Conservation (phyloP, 2,113 vertebrate genomes). For the Malurus cyaneus region DNA sequence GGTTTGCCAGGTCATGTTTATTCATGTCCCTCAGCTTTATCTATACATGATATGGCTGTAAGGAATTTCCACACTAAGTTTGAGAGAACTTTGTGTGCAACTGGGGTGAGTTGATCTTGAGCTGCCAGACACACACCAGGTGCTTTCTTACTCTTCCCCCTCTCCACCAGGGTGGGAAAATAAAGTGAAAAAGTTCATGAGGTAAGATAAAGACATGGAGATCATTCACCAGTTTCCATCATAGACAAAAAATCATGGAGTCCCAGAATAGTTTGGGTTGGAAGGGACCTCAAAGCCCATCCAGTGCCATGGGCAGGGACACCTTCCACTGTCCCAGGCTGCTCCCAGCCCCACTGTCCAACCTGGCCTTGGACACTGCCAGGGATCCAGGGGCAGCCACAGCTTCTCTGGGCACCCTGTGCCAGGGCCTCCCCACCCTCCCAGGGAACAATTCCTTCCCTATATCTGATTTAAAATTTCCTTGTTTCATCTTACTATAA, state of each 20-base stretch:
- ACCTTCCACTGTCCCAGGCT: fast-evolving
- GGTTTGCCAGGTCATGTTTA: background rate
- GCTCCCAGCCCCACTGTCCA: background rate
- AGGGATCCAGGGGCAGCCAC: background rate
- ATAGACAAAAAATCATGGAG: background rate
- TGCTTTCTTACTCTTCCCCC: fast-evolving
- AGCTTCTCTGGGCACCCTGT: background rate
- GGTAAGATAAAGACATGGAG: background rate
- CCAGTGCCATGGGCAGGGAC: fast-evolving
- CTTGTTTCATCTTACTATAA: background rate
- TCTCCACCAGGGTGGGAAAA: background rate
- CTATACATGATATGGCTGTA: too few relatives aligned
- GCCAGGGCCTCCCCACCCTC: background rate
- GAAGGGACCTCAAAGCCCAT: background rate
- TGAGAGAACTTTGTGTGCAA: background rate
- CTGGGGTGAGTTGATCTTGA: background rate
- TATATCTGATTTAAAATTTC: background rate
- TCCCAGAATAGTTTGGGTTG: background rate
- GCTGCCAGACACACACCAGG: background rate
- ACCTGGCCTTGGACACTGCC: background rate
- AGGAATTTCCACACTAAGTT: background rate
- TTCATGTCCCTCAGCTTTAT: background rate
- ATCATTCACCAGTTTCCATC: background rate
- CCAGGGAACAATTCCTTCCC: fast-evolving
- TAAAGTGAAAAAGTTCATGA: background rate